A percentile compares a stretch with the other conserved stretches of the same genome.
Evolutionary conservation across 2,888 invertebrate species (phyloP).

Genomic region (Chaetogeoica ovagalla): DNA sequence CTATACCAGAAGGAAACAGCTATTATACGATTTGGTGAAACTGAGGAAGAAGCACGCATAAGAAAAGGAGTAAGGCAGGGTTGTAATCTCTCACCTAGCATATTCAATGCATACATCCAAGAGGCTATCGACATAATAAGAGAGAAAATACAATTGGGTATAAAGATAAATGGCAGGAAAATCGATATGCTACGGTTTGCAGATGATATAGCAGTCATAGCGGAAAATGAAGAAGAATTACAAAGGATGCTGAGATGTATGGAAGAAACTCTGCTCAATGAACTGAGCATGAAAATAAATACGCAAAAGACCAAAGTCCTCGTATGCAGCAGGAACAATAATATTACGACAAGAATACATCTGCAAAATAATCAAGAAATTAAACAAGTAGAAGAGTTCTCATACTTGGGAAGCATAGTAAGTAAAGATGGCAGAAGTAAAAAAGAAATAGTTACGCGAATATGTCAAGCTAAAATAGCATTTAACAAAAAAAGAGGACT

Average conservation of each 20-base stretch:
- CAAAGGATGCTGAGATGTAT: conserved; percentile 3
- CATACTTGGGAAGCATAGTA: conserved; percentile 31
- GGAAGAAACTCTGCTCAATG: not conserved
- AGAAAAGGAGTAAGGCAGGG: not conserved
- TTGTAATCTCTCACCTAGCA: no score
- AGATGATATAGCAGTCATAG: conserved; percentile 30
- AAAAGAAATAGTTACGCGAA: not conserved
- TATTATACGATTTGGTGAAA: conserved; percentile 18
- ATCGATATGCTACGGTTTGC: conserved; percentile 31
- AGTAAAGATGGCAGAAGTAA: no score
- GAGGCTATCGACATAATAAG: conserved; percentile 13
- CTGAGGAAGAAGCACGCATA: not conserved
- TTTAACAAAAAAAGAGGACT: not conserved
- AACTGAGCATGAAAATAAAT: conserved; percentile 10
- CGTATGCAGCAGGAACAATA: conserved; percentile 21
- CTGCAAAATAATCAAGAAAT: conserved; percentile 15
- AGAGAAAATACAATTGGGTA: conserved; percentile 20
- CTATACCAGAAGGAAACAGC: conserved; percentile 23
- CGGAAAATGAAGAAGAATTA: no score
- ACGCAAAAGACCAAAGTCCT: conserved; percentile 2
- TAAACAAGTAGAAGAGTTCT: conserved; percentile 16
- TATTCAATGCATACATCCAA: no score
- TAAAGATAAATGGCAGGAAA: conserved; percentile 16
- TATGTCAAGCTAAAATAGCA: not conserved
- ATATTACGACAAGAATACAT: conserved; percentile 29